These are phyloP conservation scores for Ia io DNA, from an alignment of 2,113 vertebrate species.

Conservation along the genomic window DNA sequence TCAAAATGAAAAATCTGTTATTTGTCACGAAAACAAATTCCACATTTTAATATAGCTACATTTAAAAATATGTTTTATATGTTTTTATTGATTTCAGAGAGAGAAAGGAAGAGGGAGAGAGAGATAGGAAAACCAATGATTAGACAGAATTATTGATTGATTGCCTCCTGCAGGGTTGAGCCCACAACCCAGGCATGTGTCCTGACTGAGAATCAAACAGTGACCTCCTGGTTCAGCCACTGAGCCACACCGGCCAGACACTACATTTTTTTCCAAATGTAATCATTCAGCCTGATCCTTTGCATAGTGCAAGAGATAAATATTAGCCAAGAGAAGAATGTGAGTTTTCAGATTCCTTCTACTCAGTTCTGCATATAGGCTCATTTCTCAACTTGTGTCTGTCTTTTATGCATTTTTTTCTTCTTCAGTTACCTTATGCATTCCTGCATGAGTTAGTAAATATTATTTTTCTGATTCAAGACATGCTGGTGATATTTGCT, in stretches of 20 bases:
- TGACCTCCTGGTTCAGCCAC: too few relatives aligned
- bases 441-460: not conserved
- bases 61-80: too few relatives aligned
- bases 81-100: too few relatives aligned
- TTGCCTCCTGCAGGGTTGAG: too few relatives aligned
- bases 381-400: not conserved
- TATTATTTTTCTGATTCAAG: not conserved
- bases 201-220: too few relatives aligned
- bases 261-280: not conserved
- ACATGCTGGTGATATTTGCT: not conserved
- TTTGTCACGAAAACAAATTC: conserved; percentile 31
- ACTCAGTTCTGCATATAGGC: not conserved
- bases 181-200: too few relatives aligned
- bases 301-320: not conserved
- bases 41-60: not conserved
- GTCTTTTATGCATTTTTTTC: not conserved
- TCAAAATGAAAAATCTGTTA: conserved; percentile 42
- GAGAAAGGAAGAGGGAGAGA: too few relatives aligned
- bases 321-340: not conserved
- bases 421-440: not conserved
- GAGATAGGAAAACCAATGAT: too few relatives aligned
- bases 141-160: too few relatives aligned
- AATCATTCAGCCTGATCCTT: not conserved
- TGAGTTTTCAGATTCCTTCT: not conserved
- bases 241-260: too few relatives aligned